These are phyloP conservation scores for Atta cephalotes DNA, from an alignment of 1,140 invertebrate species.

Conservation along the genomic window DNA sequence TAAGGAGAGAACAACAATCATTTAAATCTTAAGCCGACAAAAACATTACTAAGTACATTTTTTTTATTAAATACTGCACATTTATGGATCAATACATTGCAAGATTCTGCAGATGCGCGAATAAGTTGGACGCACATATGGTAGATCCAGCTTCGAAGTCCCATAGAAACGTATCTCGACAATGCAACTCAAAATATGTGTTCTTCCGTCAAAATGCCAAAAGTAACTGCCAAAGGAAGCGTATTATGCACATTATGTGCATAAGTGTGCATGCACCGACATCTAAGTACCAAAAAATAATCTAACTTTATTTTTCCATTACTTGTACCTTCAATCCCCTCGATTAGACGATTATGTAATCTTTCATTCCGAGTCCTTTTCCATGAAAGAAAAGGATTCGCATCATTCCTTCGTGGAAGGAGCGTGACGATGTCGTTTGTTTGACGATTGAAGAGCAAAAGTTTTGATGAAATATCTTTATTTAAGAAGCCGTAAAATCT, in stretches of 20 bases:
- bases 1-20: background rate
- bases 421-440: background rate
- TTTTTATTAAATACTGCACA: background rate
- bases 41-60: background rate
- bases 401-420: background rate
- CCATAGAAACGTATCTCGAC: background rate
- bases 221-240: background rate
- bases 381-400: background rate
- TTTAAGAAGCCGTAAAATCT: background rate
- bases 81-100: background rate
- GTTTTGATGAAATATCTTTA: background rate
- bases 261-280: background rate
- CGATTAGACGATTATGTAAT: background rate
- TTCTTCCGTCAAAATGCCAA: conserved; percentile 37
- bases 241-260: background rate
- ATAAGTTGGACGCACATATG: background rate
- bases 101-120: background rate
- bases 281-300: conserved; percentile 16
- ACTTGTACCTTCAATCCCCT: conserved; percentile 29
- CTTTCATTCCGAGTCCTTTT: conserved; percentile 34
- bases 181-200: background rate
- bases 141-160: conserved; percentile 22
- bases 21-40: too few species aligned
- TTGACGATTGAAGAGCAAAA: background rate
- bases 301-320: conserved; percentile 38